These are phyloP conservation scores for Drosophila santomea DNA, from an alignment of 1,140 invertebrate species.

Conservation along the genomic window DNA sequence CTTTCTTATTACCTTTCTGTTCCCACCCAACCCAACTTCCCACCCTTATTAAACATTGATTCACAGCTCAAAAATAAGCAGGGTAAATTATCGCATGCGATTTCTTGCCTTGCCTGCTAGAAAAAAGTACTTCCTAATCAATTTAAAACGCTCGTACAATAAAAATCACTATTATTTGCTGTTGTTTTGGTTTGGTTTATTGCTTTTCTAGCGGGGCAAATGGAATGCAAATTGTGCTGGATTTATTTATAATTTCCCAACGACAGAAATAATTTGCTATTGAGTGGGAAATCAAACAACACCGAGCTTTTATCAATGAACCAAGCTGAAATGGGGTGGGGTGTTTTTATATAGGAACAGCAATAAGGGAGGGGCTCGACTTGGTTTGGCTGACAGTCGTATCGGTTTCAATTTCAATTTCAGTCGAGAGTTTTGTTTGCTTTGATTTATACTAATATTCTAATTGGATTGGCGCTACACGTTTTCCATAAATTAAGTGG, in stretches of 20 bases:
- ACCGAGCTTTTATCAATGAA: conserved; percentile 67
- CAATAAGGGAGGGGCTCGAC: conserved; percentile 40
- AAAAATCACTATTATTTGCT: conserved; percentile 17
- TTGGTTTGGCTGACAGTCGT: conserved; percentile 5
- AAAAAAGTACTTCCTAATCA: conserved; percentile 7
- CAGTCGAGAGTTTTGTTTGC: conserved; percentile 4
- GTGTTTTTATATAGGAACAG: neutral
- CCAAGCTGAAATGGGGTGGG: conserved; percentile 6
- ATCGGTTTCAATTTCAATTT: conserved; percentile 30
- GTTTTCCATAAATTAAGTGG: conserved; percentile 71
- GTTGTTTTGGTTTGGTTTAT: conserved; percentile 25
- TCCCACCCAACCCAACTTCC: neutral
- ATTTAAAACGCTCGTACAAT: conserved; percentile 15
- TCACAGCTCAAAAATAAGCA: neutral
- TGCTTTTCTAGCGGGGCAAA: conserved; percentile 8
- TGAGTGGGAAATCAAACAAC: conserved; percentile 34
- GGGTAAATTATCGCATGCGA: conserved; percentile 27
- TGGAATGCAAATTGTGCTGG: conserved; percentile 42
- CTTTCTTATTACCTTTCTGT: rapidly evolving
- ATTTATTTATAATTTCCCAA: conserved; percentile 53
- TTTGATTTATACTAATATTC: conserved; percentile 46
- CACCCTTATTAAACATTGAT: conserved; percentile 13
- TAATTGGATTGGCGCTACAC: conserved; percentile 71
- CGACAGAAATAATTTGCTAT: conserved; percentile 50
- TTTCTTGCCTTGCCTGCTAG: conserved; percentile 6